phyloP scores from a whole-genome alignment of 2,113 vertebrate species.

The Callopanchax toddi region DNA sequence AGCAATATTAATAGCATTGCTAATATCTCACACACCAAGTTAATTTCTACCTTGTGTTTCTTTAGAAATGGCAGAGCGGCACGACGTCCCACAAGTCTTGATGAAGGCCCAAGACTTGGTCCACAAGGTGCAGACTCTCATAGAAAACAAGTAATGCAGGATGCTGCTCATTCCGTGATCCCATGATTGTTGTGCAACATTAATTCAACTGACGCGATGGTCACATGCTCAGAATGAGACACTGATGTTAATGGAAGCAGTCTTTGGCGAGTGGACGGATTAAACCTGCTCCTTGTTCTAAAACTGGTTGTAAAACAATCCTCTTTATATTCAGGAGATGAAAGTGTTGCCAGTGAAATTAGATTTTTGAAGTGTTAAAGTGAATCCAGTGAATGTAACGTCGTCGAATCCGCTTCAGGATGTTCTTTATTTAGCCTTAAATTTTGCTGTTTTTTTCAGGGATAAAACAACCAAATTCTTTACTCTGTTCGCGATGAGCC shows the following conservation, averaged over 20 bases:
- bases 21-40: neutral
- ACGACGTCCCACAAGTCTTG: slow-evolving; percentile 90
- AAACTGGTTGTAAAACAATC: slow-evolving; percentile 47
- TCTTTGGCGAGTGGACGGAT: slow-evolving; percentile 13
- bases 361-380: slow-evolving; percentile 56
- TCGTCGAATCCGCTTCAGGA: slow-evolving; percentile 70
- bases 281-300: slow-evolving; percentile 25
- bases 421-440: slow-evolving; percentile 81
- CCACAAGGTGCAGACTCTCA: slow-evolving; percentile 96
- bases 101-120: slow-evolving; percentile 93
- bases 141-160: slow-evolving; percentile 94
- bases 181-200: slow-evolving; percentile 28
- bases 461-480: slow-evolving; percentile 61
- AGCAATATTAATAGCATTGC: too few relatives aligned
- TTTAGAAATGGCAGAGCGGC: slow-evolving; percentile 93
- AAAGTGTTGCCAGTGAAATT: slow-evolving; percentile 53
- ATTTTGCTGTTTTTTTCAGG: slow-evolving; percentile 71
- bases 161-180: neutral
- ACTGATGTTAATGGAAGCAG: slow-evolving; percentile 19
- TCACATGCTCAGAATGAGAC: slow-evolving; percentile 16
- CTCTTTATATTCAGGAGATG: slow-evolving; percentile 60
- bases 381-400: slow-evolving; percentile 73
- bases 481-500: slow-evolving; percentile 27
- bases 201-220: slow-evolving; percentile 6
- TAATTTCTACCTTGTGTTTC: slow-evolving; percentile 19